Percentiles rank a stretch among this genome's conserved stretches.
Evolutionary conservation across 2,113 vertebrate genomes (phyloP).

Genomic region (Excalfactoria chinensis): DNA sequence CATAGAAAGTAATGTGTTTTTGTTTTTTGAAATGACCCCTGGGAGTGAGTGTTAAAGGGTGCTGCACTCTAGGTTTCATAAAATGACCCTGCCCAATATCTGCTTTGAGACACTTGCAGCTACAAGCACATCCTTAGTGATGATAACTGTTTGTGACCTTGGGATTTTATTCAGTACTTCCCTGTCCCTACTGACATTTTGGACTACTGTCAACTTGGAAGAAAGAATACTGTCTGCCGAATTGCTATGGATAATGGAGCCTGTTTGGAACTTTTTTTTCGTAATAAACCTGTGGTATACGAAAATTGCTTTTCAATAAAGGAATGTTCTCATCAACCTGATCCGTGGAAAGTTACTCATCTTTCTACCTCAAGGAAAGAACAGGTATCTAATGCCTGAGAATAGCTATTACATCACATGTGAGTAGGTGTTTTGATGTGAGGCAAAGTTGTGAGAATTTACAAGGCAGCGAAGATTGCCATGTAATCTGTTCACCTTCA

Average conservation of each 20-base stretch:
- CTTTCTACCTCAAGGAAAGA: conserved; percentile 16
- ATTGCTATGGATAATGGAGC: not conserved
- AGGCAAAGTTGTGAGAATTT: not conserved
- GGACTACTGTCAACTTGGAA: not conserved
- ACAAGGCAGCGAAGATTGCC: not conserved
- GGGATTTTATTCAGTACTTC: not conserved
- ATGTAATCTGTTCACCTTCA: not conserved
- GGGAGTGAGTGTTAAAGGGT: accelerated
- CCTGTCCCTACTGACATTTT: not conserved
- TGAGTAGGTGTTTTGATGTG: not conserved
- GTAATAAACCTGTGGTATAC: not conserved
- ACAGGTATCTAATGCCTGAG: not conserved
- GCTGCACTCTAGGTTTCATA: not conserved
- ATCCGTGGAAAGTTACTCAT: conserved; percentile 51
- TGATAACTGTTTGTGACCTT: not conserved
- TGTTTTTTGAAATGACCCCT: not conserved
- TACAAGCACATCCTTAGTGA: not conserved
- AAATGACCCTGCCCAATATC: not conserved
- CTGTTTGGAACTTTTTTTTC: not conserved
- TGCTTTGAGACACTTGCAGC: not conserved
- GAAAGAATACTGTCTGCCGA: not conserved
- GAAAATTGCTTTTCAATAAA: not conserved
- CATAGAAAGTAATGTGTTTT: not conserved
- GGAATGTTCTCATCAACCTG: conserved; percentile 25
- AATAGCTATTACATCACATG: conserved; percentile 5